A percentile compares a stretch with the other conserved stretches of the same genome.
These are phyloP conservation scores for Drosophila barbarae DNA, from an alignment of 2,888 invertebrate species.

Conservation along the genomic window DNA sequence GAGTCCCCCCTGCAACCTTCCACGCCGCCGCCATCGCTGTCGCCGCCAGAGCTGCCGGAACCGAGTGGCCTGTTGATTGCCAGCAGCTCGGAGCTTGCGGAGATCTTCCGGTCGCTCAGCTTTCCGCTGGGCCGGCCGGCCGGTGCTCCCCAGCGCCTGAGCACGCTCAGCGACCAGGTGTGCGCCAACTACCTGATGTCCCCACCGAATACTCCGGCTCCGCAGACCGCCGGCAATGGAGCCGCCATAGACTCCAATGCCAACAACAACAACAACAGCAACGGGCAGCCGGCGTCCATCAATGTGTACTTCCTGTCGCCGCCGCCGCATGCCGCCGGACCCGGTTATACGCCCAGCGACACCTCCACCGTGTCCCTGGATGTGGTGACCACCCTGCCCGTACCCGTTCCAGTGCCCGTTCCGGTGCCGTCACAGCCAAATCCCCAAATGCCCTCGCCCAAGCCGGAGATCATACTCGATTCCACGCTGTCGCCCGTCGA, in stretches of 20 bases:
- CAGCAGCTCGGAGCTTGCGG: slow-evolving; percentile 77
- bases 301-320: slow-evolving; percentile 80
- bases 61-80: slow-evolving; percentile 75
- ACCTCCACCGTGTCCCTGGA: slow-evolving; percentile 79
- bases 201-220: slow-evolving; percentile 78
- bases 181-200: slow-evolving; percentile 77
- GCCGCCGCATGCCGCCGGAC: slow-evolving; percentile 66
- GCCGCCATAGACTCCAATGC: slow-evolving; percentile 11
- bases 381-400: slow-evolving; percentile 76
- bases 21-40: slow-evolving; percentile 77
- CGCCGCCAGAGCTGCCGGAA: slow-evolving; percentile 76
- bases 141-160: slow-evolving; percentile 75
- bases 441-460: slow-evolving; percentile 60
- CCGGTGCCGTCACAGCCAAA: slow-evolving; percentile 32
- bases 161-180: slow-evolving; percentile 79
- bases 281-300: slow-evolving; percentile 68
- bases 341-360: slow-evolving; percentile 75
- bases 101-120: slow-evolving; percentile 78
- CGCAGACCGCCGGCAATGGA: slow-evolving; percentile 9
- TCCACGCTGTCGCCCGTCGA: slow-evolving; percentile 78
- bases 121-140: slow-evolving; percentile 72
- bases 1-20: slow-evolving; percentile 72
- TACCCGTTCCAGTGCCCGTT: slow-evolving; percentile 70
- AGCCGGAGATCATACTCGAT: slow-evolving; percentile 80
- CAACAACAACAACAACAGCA: background rate